Evolutionary conservation across 2,888 invertebrate species (phyloP), one percentile per base, ranked within the genome.

Genomic region (Watsonalla binaria): DNA sequence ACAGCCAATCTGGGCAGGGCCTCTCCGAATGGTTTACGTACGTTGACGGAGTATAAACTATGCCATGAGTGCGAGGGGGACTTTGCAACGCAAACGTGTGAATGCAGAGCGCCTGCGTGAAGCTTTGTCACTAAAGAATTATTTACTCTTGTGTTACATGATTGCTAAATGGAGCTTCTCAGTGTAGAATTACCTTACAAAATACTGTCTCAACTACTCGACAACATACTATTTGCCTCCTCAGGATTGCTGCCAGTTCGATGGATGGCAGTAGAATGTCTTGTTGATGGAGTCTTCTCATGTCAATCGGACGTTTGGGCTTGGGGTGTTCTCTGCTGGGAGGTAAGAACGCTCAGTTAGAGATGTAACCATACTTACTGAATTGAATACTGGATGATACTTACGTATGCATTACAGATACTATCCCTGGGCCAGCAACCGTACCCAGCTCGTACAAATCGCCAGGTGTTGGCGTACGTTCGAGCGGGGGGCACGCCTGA

Each of bases 221-320:
- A 37, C 14, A 14, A 14, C 24, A 24, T 24, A 46, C 46, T 15
- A 39, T 57, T 52, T 45, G 9, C 50, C 35, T 56, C 50, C 58
- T 0, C 92, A 88, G 96, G 98, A 0, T 86, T 98, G 48, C 83
- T 99, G 51, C 99, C 99, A 1, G 98, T 99, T 0, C 92, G 98
- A 46, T 99, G 99, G 99, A 99, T 99, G 98, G 95, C 98, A 0
- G 99, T 99, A 0, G 99, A 99, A 85, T 97, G 98, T 33, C 88
- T 99, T 9, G 95, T 97, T 1, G 98, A 99, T 78, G 98, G 99
- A 0, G 96, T 99, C 0, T 99, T 99, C 80, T 98, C 98, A 0
- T 96, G 96, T 51, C 98, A 99, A 78, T 97, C 98, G 0, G 99
- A 99, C 82, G 98, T 99, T 5, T 99, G 99, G 99, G 95, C 97